Conservation (phyloP, 2,113 vertebrate species). For the Notothenia coriiceps region DNA sequence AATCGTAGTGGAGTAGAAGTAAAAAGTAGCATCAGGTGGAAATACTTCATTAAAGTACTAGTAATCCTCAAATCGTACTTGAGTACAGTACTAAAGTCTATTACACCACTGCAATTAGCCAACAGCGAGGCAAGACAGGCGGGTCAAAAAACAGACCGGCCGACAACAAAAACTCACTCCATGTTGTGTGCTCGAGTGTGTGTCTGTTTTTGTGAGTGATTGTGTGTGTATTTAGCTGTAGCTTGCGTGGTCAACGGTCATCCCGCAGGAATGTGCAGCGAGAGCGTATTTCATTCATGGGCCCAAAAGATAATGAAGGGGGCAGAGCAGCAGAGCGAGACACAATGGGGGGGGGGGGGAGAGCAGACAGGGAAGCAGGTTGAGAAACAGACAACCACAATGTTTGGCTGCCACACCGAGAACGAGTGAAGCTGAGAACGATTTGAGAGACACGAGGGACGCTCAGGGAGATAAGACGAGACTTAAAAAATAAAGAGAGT, state of each 20-base stretch:
- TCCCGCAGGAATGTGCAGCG: conserved; percentile 77
- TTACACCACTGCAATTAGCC: conserved; percentile 46
- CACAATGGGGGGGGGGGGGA: conserved; percentile 70
- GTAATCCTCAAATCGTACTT: no score
- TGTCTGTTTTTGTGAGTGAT: conserved; percentile 33
- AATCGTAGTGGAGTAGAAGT: no score
- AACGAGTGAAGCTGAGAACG: conserved; percentile 62
- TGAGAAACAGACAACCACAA: conserved; percentile 58
- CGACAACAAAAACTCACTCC: conserved; percentile 41
- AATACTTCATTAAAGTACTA: no score
- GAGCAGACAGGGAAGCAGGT: conserved; percentile 38
- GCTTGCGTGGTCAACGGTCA: conserved; percentile 68
- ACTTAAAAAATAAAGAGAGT: conserved; percentile 47
- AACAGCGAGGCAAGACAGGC: conserved; percentile 46
- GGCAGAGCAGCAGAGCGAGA: conserved; percentile 70
- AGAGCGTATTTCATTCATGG: conserved; percentile 77
- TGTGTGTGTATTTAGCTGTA: conserved; percentile 47
- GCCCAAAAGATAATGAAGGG: conserved; percentile 70
- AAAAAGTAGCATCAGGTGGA: no score
- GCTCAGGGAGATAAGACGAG: conserved; percentile 45
- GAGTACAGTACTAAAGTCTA: no score
- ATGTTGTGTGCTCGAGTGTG: not conserved
- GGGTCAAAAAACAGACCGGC: conserved; percentile 29
- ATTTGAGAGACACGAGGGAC: conserved; percentile 46
- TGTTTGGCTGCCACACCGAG: conserved; percentile 69